A percentile compares a stretch with the other conserved stretches of the same genome.
Evolutionary conservation across 1,140 invertebrate genomes (phyloP).

Genomic region (Nomia melanderi): DNA sequence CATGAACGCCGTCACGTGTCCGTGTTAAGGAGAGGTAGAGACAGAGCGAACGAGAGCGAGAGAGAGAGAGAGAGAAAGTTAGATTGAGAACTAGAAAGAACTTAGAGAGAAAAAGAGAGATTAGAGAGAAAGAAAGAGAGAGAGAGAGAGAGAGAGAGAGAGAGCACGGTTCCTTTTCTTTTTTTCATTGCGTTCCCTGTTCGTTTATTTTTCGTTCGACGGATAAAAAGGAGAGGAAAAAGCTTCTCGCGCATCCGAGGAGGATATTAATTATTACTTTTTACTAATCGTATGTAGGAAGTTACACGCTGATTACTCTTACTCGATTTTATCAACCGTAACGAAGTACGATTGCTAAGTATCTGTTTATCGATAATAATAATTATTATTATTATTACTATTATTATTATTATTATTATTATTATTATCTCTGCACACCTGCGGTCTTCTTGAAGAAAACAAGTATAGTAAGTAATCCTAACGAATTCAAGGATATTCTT

Average conservation of each 20-base stretch:
- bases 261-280: conserved; percentile 12
- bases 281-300: conserved; percentile 30
- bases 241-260: background rate
- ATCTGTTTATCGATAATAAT: conserved; percentile 26
- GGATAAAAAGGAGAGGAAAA: background rate
- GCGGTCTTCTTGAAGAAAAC: background rate
- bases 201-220: background rate
- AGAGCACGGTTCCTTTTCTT: conserved; percentile 27
- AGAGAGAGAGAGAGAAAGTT: conserved; percentile 4
- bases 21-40: conserved; percentile 17
- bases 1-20: conserved; percentile 18
- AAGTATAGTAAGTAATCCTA: background rate
- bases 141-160: conserved; percentile 15
- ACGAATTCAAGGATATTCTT: conserved; percentile 9
- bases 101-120: conserved; percentile 14
- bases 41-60: background rate
- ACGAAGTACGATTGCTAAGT: conserved; percentile 1
- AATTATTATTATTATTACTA: background rate
- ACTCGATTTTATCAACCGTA: conserved; percentile 4
- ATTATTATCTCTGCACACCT: conserved; percentile 1
- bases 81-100: background rate
- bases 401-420: too few species aligned
- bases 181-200: background rate
- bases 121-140: background rate
- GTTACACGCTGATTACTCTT: conserved; percentile 8